These are phyloP conservation scores for Tetragnatha montana DNA, from an alignment of 2,888 invertebrate genomes.

Conservation along the genomic window DNA sequence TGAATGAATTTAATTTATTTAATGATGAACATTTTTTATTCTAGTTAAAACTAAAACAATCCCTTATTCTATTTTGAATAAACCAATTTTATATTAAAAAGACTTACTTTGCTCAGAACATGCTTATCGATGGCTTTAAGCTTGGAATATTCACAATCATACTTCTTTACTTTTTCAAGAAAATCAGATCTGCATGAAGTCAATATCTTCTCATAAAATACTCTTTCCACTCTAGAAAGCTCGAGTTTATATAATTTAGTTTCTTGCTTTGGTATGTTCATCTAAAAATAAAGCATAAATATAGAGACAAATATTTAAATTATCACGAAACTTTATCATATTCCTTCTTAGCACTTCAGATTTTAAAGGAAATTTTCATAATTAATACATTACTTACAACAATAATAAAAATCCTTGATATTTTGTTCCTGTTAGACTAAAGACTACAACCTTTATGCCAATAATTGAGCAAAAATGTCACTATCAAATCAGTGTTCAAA, in stretches of 20 bases:
- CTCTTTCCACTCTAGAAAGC: constrained; percentile 84
- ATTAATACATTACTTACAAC: no score
- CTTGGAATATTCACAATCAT: constrained; percentile 74
- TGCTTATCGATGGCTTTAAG: constrained; percentile 77
- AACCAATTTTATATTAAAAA: not conserved
- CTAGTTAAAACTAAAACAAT: no score
- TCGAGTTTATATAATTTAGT: constrained; percentile 80
- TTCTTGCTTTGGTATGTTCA: constrained; percentile 82
- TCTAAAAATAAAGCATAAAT: constrained; percentile 73
- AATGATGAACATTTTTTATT: not conserved
- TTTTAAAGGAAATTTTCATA: no score
- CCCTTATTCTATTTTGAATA: no score
- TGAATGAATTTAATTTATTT: not conserved
- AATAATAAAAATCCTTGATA: no score
- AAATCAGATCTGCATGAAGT: constrained; percentile 78
- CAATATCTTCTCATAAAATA: constrained; percentile 83
- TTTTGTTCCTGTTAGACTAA: no score
- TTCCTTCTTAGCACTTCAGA: no score
- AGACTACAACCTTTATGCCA: no score
- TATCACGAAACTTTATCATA: no score
- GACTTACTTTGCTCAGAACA: constrained; percentile 76
- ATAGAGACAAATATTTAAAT: no score
- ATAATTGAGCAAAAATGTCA: no score
- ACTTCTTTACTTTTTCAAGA: constrained; percentile 77
- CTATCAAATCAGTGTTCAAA: no score